Percentiles rank a stretch among this genome's conserved stretches.
Evolutionary conservation across 2,113 vertebrate genomes (phyloP).

Genomic region (Mastomys natalensis): DNA sequence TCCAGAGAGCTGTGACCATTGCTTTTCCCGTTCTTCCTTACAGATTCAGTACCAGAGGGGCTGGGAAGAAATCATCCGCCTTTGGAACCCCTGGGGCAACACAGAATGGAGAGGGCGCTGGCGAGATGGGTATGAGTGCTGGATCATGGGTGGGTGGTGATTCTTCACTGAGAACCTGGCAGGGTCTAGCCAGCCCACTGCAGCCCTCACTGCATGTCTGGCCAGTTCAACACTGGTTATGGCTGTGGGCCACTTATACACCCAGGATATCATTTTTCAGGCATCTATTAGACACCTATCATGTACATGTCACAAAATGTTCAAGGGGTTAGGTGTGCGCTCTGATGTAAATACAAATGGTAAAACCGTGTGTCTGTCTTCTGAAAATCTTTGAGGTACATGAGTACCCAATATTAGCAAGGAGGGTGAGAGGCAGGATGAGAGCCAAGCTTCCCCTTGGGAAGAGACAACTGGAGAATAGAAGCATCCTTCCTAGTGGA

Average conservation of each 20-base stretch:
- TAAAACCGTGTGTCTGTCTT: background rate
- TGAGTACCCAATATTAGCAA: background rate
- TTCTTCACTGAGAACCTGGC: background rate
- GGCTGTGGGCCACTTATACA: rapidly evolving
- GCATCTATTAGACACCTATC: background rate
- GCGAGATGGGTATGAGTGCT: conserved; percentile 84
- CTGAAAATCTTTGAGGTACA: background rate
- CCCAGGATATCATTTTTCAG: background rate
- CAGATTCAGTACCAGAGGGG: conserved; percentile 82
- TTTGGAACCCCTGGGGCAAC: conserved; percentile 88
- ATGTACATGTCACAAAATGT: background rate
- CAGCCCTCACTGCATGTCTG: background rate
- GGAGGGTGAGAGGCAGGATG: too few species aligned
- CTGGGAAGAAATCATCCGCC: conserved; percentile 83
- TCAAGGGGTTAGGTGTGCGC: background rate
- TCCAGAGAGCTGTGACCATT: conserved; percentile 36
- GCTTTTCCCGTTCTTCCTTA: conserved; percentile 56
- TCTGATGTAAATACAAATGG: background rate
- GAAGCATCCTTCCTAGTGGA: background rate
- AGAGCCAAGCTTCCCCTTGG: background rate
- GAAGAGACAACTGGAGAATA: background rate
- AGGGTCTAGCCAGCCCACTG: background rate
- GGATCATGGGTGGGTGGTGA: background rate
- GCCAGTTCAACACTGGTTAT: background rate
- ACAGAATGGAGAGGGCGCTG: conserved; percentile 87